Evolutionary conservation across 2,797 vertebrate species (phyloP).

Genomic region (Lophius americanus): DNA sequence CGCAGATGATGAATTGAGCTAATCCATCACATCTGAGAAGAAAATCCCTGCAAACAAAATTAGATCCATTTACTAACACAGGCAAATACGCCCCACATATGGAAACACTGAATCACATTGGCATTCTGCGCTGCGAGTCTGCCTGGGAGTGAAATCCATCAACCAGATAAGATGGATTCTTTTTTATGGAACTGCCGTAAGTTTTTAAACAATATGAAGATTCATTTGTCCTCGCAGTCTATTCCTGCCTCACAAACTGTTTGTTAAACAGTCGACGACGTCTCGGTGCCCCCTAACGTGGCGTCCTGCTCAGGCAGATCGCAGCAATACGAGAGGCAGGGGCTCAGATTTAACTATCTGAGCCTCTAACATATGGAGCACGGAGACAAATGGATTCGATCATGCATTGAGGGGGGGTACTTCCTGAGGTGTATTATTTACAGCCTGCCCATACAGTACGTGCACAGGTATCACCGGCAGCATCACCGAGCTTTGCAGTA

Average conservation of each 20-base stretch:
- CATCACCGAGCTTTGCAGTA: conserved; percentile 41
- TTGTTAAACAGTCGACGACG: conserved; percentile 41
- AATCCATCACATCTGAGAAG: conserved; percentile 62
- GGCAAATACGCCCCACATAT: conserved; percentile 22
- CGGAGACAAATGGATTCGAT: conserved; percentile 54
- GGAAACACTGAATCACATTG: conserved; percentile 40
- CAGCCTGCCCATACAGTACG: conserved; percentile 18
- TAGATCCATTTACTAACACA: conserved; percentile 41
- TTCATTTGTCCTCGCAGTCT: conserved; percentile 47
- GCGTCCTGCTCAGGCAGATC: conserved; percentile 18
- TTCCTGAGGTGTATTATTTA: conserved; percentile 55
- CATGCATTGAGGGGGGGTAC: conserved; percentile 27
- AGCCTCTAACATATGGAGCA: conserved; percentile 45
- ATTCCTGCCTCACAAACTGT: conserved; percentile 49
- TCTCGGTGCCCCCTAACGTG: conserved; percentile 25
- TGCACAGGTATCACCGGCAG: conserved; percentile 29
- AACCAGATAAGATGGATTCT: conserved; percentile 45
- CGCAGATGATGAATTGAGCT: conserved; percentile 55
- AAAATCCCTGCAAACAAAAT: conserved; percentile 46
- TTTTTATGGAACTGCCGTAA: conserved; percentile 43
- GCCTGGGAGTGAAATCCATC: conserved; percentile 50
- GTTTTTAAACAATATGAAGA: conserved; percentile 55
- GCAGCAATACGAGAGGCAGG: conserved; percentile 21
- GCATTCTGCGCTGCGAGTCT: conserved; percentile 28
- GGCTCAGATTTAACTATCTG: conserved; percentile 45